Base-by-base conservation (phyloP, 2,888 invertebrate genomes). In the Crioceris asparagi region DNA sequence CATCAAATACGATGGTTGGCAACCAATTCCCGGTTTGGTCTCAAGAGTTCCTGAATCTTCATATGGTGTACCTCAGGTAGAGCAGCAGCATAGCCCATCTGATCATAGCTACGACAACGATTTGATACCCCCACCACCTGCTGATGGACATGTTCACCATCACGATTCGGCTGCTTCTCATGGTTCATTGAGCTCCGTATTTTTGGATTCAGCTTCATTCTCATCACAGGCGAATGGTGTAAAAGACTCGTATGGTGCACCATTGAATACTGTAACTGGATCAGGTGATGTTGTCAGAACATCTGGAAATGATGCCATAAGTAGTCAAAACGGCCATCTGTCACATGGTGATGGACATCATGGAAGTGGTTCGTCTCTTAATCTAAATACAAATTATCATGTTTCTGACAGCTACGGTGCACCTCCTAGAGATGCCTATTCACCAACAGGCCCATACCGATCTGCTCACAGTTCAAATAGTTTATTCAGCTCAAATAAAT, bases 1-100 rank as follows among this genome's bases (percentile, higher is more conserved):
- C 56, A 75, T 84, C 19, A 68, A 81, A 35, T 86, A 86, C 53
- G 87, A 87, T 49, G 87, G 87, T 17, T 87, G 87, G 87, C 83
- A 79, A 55, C 87, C 87, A 14, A 86, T 87, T 41, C 78, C 84
- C 6, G 83, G 84, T 1, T 73, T 80, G 1, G 59, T 64, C 49
- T 57, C 65, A 10, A 55, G 40, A 43, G 59, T 57, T 32, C 61
- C 60, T 31, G 46, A 56, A 8, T 47, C 54, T 34, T 43, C 47
- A 26, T 60, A 64, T 36, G 61, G 55, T 15, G 54, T 50, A 12
- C 63, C 64, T 11, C 39, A 44, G 16, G 45, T 40, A 35, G 49
- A 54, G 47, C 41, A 50, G 35, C 49, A 34, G 16, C 35, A 6
- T 7, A 16, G 14, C 32, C 32, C 8, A 17, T 17, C 23, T 36